phyloP scores from a whole-genome alignment of 2,888 invertebrate genomes.

The Troilus luridus region DNA sequence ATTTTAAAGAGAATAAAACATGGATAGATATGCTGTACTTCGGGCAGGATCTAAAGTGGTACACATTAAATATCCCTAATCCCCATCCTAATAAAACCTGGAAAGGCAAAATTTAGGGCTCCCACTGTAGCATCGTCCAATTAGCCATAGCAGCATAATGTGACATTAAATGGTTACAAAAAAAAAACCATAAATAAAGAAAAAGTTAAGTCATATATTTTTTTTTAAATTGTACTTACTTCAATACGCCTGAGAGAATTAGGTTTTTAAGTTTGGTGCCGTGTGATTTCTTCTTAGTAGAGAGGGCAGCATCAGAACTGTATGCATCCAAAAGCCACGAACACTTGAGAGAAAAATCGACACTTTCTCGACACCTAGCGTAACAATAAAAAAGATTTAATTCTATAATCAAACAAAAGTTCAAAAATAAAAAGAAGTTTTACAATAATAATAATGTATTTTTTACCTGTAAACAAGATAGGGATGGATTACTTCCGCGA shows the following conservation, averaged over 20 bases:
- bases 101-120: too few relatives aligned
- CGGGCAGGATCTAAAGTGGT: too few relatives aligned
- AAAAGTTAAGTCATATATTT: too few relatives aligned
- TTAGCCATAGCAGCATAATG: too few relatives aligned
- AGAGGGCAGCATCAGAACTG: conserved; percentile 80
- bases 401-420: neutral
- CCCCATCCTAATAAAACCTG: too few relatives aligned
- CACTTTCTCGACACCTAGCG: conserved; percentile 90
- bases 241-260: conserved; percentile 76
- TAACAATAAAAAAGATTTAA: neutral
- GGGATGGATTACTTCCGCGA: conserved; percentile 93
- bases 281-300: conserved; percentile 81
- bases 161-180: too few relatives aligned
- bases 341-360: conserved; percentile 95
- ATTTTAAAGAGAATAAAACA: too few relatives aligned
- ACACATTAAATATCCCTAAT: too few relatives aligned
- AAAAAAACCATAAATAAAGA: too few relatives aligned
- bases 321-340: conserved; percentile 98
- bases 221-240: conserved; percentile 60
- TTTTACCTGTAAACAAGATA: conserved; percentile 83
- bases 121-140: too few relatives aligned
- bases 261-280: conserved; percentile 82
- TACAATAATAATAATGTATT: neutral
- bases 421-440: neutral
- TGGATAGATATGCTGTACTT: too few relatives aligned